These are phyloP conservation scores for Callipepla squamata DNA, from an alignment of 2,113 vertebrate species.

Conservation along the genomic window DNA sequence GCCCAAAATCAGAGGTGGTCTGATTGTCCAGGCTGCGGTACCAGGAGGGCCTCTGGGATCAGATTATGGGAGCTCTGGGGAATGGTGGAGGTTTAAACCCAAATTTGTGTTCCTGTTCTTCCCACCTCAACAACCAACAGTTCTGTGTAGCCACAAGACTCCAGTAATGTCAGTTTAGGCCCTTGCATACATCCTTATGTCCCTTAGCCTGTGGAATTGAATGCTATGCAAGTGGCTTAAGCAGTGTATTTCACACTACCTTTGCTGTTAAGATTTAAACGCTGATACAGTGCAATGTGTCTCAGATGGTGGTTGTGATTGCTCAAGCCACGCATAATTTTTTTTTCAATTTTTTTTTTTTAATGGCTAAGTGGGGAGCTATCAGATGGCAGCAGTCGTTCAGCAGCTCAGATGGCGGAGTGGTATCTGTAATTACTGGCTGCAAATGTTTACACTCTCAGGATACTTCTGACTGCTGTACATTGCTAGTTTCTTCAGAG, in stretches of 20 bases:
- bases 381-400: background rate
- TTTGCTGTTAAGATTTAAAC: background rate
- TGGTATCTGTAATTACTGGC: background rate
- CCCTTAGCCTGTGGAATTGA: background rate
- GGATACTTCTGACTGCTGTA: background rate
- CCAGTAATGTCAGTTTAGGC: background rate
- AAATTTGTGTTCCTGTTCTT: background rate
- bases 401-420: background rate
- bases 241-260: background rate
- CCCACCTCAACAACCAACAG: background rate
- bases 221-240: rapidly evolving
- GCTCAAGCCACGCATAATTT: background rate
- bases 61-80: rapidly evolving
- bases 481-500: background rate
- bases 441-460: background rate
- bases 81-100: background rate
- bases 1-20: background rate
- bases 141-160: background rate
- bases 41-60: background rate
- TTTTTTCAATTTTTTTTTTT: background rate
- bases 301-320: background rate
- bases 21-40: background rate
- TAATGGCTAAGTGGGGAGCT: background rate
- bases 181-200: background rate
- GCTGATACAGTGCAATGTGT: background rate